phyloP scores from a whole-genome alignment of 2,113 vertebrate genomes.

The Lynx canadensis region DNA sequence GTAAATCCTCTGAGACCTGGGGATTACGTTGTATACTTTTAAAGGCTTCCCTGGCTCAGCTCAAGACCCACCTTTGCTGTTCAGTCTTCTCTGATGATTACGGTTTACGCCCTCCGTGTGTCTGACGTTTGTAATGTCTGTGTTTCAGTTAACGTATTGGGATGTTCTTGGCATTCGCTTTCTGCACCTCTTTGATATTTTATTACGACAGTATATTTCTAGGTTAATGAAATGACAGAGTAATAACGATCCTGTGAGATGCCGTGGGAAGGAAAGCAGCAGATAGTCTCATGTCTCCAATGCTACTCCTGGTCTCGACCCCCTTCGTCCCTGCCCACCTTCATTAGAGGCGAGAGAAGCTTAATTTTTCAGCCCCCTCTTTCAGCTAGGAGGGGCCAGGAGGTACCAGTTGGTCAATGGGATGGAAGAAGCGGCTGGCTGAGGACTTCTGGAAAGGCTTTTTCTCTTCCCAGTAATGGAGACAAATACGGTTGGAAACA shows the following conservation, averaged over 20 bases:
- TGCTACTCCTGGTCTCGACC: not conserved
- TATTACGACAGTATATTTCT: not conserved
- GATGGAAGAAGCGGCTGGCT: not conserved
- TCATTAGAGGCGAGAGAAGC: not conserved
- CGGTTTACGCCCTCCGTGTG: not conserved
- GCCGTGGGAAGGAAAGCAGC: fast-evolving
- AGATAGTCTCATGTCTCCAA: not conserved
- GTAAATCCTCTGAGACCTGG: not conserved
- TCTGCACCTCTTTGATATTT: not conserved
- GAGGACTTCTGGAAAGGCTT: not conserved
- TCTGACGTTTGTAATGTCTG: not conserved
- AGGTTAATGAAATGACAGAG: not conserved
- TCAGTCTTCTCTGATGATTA: not conserved
- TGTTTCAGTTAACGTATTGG: not conserved
- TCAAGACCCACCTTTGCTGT: not conserved
- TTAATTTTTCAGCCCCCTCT: not conserved
- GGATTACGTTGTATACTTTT: not conserved
- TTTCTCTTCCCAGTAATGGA: not conserved
- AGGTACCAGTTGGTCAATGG: not conserved
- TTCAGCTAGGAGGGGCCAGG: not conserved
- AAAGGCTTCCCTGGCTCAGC: not conserved
- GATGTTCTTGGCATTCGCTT: not conserved
- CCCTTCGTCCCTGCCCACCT: not conserved
- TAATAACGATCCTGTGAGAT: not conserved
- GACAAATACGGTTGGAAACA: not conserved